These are phyloP conservation scores for Ellobium chinense DNA, from an alignment of 2,888 invertebrate genomes.

Conservation along the genomic window DNA sequence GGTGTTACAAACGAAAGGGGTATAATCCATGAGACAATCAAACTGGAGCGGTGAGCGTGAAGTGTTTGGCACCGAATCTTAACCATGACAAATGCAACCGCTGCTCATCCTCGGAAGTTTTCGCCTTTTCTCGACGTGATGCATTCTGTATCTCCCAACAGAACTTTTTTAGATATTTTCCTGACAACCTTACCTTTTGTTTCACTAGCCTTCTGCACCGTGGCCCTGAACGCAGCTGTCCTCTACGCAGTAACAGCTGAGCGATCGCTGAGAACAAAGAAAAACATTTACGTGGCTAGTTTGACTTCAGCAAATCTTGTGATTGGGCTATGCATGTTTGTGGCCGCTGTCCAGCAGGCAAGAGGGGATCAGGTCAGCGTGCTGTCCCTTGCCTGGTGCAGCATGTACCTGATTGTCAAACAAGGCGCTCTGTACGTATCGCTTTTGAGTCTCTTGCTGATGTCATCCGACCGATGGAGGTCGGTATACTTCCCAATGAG, in stretches of 20 bases:
- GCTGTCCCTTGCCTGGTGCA: conserved; percentile 50
- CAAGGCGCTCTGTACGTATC: conserved; percentile 66
- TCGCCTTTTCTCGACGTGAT: too few species aligned
- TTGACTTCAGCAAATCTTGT: conserved; percentile 67
- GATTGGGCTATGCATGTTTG: conserved; percentile 66
- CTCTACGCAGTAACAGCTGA: conserved; percentile 63
- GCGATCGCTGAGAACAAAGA: conserved; percentile 61
- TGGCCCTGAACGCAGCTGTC: conserved; percentile 65
- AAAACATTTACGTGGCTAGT: conserved; percentile 71
- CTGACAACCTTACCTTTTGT: conserved; percentile 59
- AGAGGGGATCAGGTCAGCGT: conserved; percentile 16
- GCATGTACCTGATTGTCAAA: conserved; percentile 57
- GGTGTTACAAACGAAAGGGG: too few species aligned
- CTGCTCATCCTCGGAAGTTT: too few species aligned
- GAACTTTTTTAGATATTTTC: conserved; percentile 46
- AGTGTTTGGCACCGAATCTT: too few species aligned
- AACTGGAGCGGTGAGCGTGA: too few species aligned
- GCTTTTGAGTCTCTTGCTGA: conserved; percentile 67
- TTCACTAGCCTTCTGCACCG: conserved; percentile 57
- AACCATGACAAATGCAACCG: too few species aligned
- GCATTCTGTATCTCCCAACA: too few species aligned
- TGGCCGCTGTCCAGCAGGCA: conserved; percentile 62
- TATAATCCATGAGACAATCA: too few species aligned
- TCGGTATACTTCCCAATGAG: conserved; percentile 70
- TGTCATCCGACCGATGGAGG: conserved; percentile 72